Evolutionary conservation across 2,797 vertebrate species (phyloP), one percentile per base, ranked within the genome.

Genomic region (Selene dorsalis): DNA sequence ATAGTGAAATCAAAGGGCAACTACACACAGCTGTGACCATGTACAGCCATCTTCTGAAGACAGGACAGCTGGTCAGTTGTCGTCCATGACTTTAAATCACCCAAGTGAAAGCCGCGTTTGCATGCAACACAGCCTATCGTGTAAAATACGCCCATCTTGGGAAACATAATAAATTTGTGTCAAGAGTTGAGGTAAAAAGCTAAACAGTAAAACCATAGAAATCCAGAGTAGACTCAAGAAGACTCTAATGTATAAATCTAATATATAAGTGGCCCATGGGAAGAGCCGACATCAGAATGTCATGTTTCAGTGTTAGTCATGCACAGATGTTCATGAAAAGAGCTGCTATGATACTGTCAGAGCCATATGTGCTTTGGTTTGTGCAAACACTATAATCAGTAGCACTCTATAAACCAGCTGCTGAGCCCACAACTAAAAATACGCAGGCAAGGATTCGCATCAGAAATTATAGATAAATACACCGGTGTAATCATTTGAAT

Each of bases 361-460:
- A 86, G 69, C 90, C 83, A 85, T 82, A 89, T 91, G 89, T 77
- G 80, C 80, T 84, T 83, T 67, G 88, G 79, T 90, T 86, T 84
- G 76, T 83, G 80, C 87, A 89, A 93, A 92, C 84, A 81, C 90
- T 93, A 90, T 94, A 94, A 94, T 95, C 93, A 94, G 90, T 85
- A 89, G 89, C 89, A 73, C 88, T 84, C 80, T 82, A 83, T 89
- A 90, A 86, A 77, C 68, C 86, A 75, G 80, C 87, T 84, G 88
- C 90, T 75, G 76, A 84, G 66, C 69, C 88, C 86, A 65, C 69
- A 56, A 41, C 84, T 91, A 93, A 92, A 94, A 93, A 94, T 94
- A 93, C 80, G 71, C 48, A 60, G 75, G 61, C 79, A 71, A 75
- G 73, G 62, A 70, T 79, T 84, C 72, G 79, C 82, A 83, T 93